A percentile compares a stretch with the other conserved stretches of the same genome.
Evolutionary conservation across 2,888 invertebrate species (phyloP).

Genomic region (Urechis unicinctus): DNA sequence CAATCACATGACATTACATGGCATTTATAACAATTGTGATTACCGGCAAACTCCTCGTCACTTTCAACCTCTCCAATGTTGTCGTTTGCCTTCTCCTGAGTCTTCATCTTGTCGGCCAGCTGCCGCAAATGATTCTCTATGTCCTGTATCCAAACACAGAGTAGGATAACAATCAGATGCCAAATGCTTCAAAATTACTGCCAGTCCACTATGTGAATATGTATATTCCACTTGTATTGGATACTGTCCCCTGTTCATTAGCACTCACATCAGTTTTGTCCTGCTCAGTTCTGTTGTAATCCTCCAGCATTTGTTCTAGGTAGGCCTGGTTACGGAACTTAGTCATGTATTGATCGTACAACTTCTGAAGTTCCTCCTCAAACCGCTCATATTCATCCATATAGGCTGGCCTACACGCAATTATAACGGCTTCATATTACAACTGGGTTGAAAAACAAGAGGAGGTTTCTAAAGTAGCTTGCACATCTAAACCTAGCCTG

Average conservation of each 20-base stretch:
- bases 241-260: not conserved
- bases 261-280: conserved; percentile 64
- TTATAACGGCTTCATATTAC: too few species aligned
- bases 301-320: conserved; percentile 77
- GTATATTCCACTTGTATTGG: not conserved
- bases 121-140: conserved; percentile 52
- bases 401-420: conserved; percentile 72
- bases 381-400: conserved; percentile 89
- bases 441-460: too few species aligned
- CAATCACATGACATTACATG: too few species aligned
- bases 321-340: conserved; percentile 83
- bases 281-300: conserved; percentile 70
- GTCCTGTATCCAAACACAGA: conserved; percentile 36
- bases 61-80: conserved; percentile 6
- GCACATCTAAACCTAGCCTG: too few species aligned
- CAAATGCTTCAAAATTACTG: not conserved
- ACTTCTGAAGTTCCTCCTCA: conserved; percentile 73
- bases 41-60: conserved; percentile 35
- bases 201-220: not conserved
- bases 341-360: conserved; percentile 82
- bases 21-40: too few species aligned
- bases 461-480: too few species aligned
- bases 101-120: conserved; percentile 57
- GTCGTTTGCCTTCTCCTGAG: conserved; percentile 51
- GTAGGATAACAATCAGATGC: not conserved